phyloP scores from a whole-genome alignment of 2,113 vertebrate species.

The Chloropsis cyanopogon region DNA sequence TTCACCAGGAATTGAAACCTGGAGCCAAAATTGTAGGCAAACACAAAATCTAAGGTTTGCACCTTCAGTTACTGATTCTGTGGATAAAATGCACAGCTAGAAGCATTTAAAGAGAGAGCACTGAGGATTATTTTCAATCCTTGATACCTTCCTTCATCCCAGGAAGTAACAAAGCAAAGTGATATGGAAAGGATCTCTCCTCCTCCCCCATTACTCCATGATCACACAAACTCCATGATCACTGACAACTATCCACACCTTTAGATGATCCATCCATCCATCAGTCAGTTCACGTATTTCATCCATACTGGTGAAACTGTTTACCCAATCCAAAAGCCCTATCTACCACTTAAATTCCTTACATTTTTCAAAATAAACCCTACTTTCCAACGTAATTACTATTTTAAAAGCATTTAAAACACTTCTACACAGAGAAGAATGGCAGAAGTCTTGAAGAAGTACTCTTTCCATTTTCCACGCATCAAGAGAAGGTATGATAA shows the following conservation, averaged over 20 bases:
- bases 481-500: background rate
- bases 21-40: background rate
- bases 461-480: background rate
- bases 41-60: background rate
- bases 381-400: background rate
- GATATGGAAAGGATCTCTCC: background rate
- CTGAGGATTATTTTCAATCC: background rate
- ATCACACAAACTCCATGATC: background rate
- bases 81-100: background rate
- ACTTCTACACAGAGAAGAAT: background rate
- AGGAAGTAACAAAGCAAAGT: background rate
- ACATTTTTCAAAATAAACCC: background rate
- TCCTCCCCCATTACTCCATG: accelerated
- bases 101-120: background rate
- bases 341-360: background rate
- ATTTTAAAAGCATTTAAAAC: background rate
- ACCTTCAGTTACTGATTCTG: background rate
- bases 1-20: background rate
- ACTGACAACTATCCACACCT: background rate
- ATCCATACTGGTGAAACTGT: background rate
- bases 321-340: background rate
- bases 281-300: background rate
- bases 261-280: too few relatives aligned
- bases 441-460: background rate
- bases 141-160: background rate